Percentiles rank a stretch among this genome's conserved stretches.
Conservation (phyloP, 1,140 invertebrate genomes). For the Drosophila leontia region DNA sequence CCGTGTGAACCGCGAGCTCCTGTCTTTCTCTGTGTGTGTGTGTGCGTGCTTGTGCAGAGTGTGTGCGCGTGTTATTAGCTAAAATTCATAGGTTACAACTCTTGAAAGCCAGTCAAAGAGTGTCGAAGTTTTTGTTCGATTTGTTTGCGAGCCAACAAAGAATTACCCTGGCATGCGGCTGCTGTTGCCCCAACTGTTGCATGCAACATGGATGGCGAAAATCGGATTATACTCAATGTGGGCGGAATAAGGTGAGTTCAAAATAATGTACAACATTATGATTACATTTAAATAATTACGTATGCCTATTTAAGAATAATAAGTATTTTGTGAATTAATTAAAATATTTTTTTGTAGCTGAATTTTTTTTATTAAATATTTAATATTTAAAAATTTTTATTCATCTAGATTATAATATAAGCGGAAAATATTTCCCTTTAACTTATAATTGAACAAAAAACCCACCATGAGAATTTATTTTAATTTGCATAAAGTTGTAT, state of each 20-base stretch:
- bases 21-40: not conserved
- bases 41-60: not conserved
- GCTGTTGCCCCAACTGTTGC: constrained; percentile 74
- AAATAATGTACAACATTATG: not conserved
- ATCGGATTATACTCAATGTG: constrained; percentile 98
- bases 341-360: too few relatives aligned
- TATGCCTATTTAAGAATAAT: not conserved
- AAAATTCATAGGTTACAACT: constrained; percentile 10
- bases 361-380: too few relatives aligned
- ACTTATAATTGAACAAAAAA: not conserved
- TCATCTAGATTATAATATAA: not conserved
- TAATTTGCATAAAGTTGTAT: not conserved
- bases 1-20: constrained; percentile 21
- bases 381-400: too few relatives aligned
- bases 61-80: not conserved
- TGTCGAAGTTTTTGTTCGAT: constrained; percentile 33
- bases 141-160: constrained; percentile 33
- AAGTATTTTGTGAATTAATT: not conserved
- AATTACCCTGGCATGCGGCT: constrained; percentile 72
- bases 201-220: constrained; percentile 93
- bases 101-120: constrained; percentile 11
- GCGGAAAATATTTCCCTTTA: not conserved
- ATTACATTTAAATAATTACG: not conserved
- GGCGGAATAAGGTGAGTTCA: constrained; percentile 91
- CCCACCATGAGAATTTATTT: not conserved